These are phyloP conservation scores for Carassius auratus DNA, from an alignment of 2,113 vertebrate genomes.

Conservation along the genomic window DNA sequence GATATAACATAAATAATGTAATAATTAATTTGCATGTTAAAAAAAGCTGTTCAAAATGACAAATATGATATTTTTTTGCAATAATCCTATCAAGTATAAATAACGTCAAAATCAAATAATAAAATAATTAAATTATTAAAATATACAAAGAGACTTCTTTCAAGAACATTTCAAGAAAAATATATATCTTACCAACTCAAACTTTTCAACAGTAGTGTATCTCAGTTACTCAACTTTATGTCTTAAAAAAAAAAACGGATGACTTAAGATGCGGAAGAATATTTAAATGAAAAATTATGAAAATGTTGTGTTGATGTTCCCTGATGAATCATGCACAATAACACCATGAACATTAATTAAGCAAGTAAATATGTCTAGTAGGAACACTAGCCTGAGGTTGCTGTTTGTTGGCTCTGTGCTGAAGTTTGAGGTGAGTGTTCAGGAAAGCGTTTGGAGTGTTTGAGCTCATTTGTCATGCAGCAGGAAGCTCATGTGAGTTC, in stretches of 20 bases:
- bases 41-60: not conserved
- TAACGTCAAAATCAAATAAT: not conserved
- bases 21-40: no score
- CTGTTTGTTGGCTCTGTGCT: not conserved
- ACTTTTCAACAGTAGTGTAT: not conserved
- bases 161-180: not conserved
- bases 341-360: not conserved
- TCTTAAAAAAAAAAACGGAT: not conserved
- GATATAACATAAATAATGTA: no score
- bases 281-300: not conserved
- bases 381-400: not conserved
- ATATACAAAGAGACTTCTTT: not conserved
- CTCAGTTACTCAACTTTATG: not conserved
- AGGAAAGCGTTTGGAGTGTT: not conserved
- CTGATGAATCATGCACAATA: not conserved
- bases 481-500: not conserved
- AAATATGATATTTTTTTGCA: not conserved
- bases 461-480: conserved; percentile 34
- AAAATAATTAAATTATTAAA: not conserved
- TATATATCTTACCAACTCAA: not conserved
- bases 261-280: not conserved
- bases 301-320: not conserved
- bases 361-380: not conserved
- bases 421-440: conserved; percentile 19
- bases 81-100: not conserved